phyloP scores from a whole-genome alignment of 1,140 invertebrate species.

The Drosophila arawakana region DNA sequence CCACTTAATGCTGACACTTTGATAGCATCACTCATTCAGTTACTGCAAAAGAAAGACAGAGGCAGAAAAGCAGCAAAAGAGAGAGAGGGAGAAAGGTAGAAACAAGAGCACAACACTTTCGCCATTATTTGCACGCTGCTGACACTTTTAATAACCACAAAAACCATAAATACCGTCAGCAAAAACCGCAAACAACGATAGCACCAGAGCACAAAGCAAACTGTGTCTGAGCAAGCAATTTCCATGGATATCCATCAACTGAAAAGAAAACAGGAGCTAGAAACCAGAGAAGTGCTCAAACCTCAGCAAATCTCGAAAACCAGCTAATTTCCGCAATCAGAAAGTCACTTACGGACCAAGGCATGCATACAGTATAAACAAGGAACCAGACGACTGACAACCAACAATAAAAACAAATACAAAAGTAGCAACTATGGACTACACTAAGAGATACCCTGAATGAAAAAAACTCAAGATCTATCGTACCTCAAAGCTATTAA shows the following conservation, averaged over 20 bases:
- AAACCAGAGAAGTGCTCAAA: slow-evolving; percentile 13
- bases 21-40: slow-evolving; percentile 31
- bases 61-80: neutral
- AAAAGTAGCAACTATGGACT: slow-evolving; percentile 2
- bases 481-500: no score
- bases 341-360: slow-evolving; percentile 75
- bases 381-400: slow-evolving; percentile 45
- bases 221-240: slow-evolving; percentile 51
- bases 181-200: slow-evolving; percentile 62
- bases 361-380: slow-evolving; percentile 78
- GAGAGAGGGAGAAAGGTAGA: neutral
- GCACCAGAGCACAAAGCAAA: neutral
- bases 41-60: neutral
- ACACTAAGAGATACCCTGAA: neutral
- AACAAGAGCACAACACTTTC: slow-evolving; percentile 28
- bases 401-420: slow-evolving; percentile 20
- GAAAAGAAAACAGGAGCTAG: slow-evolving; percentile 59
- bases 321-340: slow-evolving; percentile 79
- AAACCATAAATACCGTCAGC: slow-evolving; percentile 66
- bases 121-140: slow-evolving; percentile 72
- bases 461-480: no score
- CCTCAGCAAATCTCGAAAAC: slow-evolving; percentile 51
- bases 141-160: slow-evolving; percentile 79
- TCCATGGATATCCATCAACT: slow-evolving; percentile 78
- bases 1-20: slow-evolving; percentile 35